Percentiles rank a stretch among this genome's conserved stretches.
These are phyloP conservation scores for Melanotaenia parkinsoni DNA, from an alignment of 2,797 vertebrate species.

Conservation along the genomic window DNA sequence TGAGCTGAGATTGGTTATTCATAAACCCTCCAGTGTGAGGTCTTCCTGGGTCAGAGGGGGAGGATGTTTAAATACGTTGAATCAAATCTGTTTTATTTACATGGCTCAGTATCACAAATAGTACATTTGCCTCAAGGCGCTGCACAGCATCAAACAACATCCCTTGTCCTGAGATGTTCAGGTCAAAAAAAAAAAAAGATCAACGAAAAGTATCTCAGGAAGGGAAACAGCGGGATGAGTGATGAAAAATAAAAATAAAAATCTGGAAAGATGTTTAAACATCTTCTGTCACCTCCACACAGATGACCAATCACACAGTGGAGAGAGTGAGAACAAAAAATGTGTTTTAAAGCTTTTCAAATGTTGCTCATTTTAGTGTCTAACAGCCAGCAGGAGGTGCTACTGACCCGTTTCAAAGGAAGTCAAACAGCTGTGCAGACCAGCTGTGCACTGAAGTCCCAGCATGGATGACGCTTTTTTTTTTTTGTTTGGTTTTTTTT, in stretches of 20 bases:
- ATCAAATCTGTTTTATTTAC: background rate
- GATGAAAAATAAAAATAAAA: background rate
- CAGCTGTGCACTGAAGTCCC: background rate
- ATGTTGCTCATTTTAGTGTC: background rate
- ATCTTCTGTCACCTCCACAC: background rate
- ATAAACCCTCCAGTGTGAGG: background rate
- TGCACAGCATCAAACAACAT: background rate
- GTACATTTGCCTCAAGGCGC: background rate
- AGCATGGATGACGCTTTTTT: too few relatives aligned
- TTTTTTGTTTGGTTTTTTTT: too few relatives aligned
- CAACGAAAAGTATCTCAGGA: background rate
- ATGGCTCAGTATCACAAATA: background rate
- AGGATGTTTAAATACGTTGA: background rate
- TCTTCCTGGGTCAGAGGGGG: background rate
- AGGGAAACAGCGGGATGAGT: background rate
- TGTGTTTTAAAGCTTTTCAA: background rate
- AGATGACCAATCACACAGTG: background rate
- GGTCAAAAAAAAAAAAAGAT: background rate
- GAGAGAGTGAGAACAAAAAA: background rate
- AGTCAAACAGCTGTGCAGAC: background rate
- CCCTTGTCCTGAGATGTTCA: background rate
- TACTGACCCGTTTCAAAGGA: background rate
- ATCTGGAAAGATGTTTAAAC: background rate
- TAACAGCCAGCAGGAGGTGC: background rate
- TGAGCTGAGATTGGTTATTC: conserved; percentile 3